Evolutionary conservation across 2,888 invertebrate genomes (phyloP), one percentile per base, ranked within the genome.

Genomic region (Lochmaea capreae): DNA sequence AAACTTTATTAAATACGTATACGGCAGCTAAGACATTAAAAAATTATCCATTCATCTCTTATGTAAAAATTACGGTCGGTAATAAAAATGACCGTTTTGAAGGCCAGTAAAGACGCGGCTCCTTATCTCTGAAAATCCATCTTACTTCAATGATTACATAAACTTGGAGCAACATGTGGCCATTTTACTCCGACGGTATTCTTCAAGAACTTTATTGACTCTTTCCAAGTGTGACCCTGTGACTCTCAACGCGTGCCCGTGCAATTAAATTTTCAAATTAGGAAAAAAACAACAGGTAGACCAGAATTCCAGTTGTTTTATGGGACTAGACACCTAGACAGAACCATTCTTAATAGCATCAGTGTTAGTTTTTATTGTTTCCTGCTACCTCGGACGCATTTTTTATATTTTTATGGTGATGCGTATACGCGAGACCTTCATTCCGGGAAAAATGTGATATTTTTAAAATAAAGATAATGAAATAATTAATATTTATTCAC

Each of bases 221-320:
- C 68, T 73, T 67, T 57, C 70, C 70, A 58, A 67, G 75, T 68
- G 72, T 65, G 77, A 77, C 79, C 79, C 74, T 16, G 67, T 78
- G 80, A 81, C 79, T 79, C 33, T 67, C 57, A 79, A 78, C 82
- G 81, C 82, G 82, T 82, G 82, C 80, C 80, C 71, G 18, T 72
- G 80, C 81, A 81, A 82, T 81, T 82, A 82, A 81, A 81, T 81
- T 78, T 75, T 74, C 54, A 76, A 78, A 79, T 79, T 77, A 80
- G 75, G 73, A 74, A 78, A 78, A 73, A 78, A 68, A 57, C 26
- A 59, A 70, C 54, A 67, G 73, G 70, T 62, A 73, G 61, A 63
- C 57, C 46, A 54, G 39, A 70, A 71, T 65, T 71, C 71, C 58
- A 49, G 71, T 71, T 49, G 54, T 71, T 71, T 71, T 65, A 65